phyloP scores from a whole-genome alignment of 2,797 vertebrate genomes.

The Premnoplex brunnescens region DNA sequence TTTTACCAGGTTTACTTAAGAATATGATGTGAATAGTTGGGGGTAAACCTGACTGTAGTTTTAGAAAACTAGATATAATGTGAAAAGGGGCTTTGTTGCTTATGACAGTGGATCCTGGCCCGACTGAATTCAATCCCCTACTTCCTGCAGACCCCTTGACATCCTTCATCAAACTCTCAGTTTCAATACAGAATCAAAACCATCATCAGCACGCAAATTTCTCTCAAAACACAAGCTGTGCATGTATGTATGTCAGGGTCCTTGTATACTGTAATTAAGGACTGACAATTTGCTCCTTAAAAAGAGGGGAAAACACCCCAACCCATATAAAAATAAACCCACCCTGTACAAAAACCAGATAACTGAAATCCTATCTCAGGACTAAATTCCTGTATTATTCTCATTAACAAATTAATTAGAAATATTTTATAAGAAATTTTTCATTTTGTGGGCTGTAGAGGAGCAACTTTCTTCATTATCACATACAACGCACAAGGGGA shows the following conservation, averaged over 20 bases:
- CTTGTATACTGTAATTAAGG: not conserved
- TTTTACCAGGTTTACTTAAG: not conserved
- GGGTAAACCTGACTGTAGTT: not conserved
- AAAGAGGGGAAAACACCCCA: rapidly evolving
- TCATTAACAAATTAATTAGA: not conserved
- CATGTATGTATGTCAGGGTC: not conserved
- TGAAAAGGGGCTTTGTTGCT: not conserved
- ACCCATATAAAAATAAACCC: not conserved
- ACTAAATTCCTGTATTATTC: not conserved
- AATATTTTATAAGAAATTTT: not conserved
- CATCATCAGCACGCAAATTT: not conserved
- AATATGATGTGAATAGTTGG: not conserved
- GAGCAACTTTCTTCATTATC: not conserved
- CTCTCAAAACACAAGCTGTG: not conserved
- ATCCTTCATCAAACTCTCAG: not conserved
- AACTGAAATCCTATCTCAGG: not conserved
- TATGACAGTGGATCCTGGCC: not conserved
- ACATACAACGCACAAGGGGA: rapidly evolving
- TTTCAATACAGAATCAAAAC: not conserved
- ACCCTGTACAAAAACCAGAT: not conserved
- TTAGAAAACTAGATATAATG: not conserved
- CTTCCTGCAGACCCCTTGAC: not conserved
- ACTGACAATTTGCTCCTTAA: not conserved
- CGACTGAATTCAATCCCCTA: not conserved
- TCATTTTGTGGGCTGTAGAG: not conserved